A percentile compares a stretch with the other conserved stretches of the same genome.
Evolutionary conservation across 2,797 vertebrate genomes (phyloP).

Genomic region (Pangasius larnaudii): DNA sequence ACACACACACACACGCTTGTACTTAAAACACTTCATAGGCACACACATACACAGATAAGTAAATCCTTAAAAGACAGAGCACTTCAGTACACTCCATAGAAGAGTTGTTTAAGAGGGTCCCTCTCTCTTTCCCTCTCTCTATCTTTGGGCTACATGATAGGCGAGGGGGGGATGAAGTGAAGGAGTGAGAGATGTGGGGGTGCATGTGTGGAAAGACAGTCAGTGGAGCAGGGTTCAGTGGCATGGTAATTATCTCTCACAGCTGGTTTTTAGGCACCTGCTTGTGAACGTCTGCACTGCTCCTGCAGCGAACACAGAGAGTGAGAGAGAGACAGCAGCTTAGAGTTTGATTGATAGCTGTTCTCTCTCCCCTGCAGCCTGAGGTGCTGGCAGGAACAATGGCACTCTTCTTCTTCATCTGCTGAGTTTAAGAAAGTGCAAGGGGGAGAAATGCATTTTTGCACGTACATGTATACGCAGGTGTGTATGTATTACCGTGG

Average conservation of each 20-base stretch:
- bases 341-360: constrained; percentile 72
- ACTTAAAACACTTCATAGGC: constrained; percentile 40
- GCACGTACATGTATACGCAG: constrained; percentile 28
- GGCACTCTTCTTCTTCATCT: constrained; percentile 63
- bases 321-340: constrained; percentile 44
- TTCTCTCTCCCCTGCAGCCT: constrained; percentile 61
- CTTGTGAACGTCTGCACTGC: constrained; percentile 66
- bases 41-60: constrained; percentile 35
- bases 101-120: constrained; percentile 47
- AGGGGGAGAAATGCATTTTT: constrained; percentile 34
- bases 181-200: constrained; percentile 22
- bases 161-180: constrained; percentile 34
- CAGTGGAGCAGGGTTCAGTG: constrained; percentile 58
- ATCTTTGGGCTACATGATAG: constrained; percentile 16
- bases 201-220: constrained; percentile 44
- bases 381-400: constrained; percentile 68
- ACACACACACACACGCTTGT: constrained; percentile 25
- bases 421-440: constrained; percentile 48
- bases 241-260: constrained; percentile 72
- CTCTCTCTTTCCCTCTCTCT: constrained; percentile 9
- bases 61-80: constrained; percentile 46
- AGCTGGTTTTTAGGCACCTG: constrained; percentile 77
- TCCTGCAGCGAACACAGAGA: constrained; percentile 54
- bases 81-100: constrained; percentile 52
- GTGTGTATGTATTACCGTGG: background rate